phyloP scores from a whole-genome alignment of 1,140 invertebrate genomes.

The Nephotettix cincticeps region DNA sequence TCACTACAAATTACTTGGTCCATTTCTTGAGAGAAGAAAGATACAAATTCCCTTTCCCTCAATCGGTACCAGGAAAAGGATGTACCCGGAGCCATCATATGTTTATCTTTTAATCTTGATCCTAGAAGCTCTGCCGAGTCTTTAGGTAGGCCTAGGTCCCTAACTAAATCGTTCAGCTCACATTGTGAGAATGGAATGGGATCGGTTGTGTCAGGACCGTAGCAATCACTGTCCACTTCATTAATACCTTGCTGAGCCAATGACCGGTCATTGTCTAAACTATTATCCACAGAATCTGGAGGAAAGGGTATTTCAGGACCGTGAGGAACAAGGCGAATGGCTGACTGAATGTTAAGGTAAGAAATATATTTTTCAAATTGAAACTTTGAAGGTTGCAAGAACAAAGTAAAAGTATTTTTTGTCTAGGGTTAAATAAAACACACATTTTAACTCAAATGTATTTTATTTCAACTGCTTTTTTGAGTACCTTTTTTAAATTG shows the following conservation, averaged over 20 bases:
- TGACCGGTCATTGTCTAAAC: constrained; percentile 11
- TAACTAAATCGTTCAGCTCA: constrained; percentile 33
- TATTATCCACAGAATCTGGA: constrained; percentile 22
- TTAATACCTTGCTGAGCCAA: constrained; percentile 10
- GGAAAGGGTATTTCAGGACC: constrained; percentile 28
- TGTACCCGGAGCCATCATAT: constrained; percentile 27
- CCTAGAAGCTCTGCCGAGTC: constrained; percentile 30
- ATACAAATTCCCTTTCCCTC: constrained; percentile 30
- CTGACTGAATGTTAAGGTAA: constrained; percentile 29
- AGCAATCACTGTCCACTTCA: constrained; percentile 14
- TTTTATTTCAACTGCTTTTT: too few species aligned
- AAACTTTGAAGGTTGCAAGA: constrained; percentile 31
- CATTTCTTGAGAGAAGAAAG: constrained; percentile 26
- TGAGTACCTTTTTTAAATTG: too few species aligned
- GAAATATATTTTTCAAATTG: constrained; percentile 35
- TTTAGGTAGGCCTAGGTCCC: constrained; percentile 32
- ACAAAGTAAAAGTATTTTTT: too few species aligned
- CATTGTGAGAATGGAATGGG: constrained; percentile 18
- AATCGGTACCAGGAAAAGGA: constrained; percentile 21
- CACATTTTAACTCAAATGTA: too few species aligned
- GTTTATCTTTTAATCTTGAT: constrained; percentile 34
- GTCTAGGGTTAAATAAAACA: too few species aligned
- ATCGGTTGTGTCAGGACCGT: neutral
- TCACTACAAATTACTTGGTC: constrained; percentile 33
- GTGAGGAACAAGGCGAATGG: constrained; percentile 32